These are phyloP conservation scores for Anolis sagrei DNA, from an alignment of 2,113 vertebrate genomes.

Conservation along the genomic window DNA sequence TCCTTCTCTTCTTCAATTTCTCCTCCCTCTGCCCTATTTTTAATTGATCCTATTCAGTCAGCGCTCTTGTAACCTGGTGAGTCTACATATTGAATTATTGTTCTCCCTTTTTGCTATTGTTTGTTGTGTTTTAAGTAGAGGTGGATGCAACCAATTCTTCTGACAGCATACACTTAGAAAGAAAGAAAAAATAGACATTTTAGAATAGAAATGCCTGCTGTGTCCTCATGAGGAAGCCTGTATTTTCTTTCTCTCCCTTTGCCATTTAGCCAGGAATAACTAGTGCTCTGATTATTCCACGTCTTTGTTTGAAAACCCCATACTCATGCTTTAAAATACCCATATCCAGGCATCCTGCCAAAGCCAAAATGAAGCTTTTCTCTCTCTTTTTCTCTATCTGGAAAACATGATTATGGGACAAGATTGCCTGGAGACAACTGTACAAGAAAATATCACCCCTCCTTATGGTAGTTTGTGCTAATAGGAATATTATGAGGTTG, in stretches of 20 bases:
- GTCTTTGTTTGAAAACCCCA: slow-evolving; percentile 41
- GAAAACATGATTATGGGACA: slow-evolving; percentile 37
- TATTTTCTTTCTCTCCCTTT: background rate
- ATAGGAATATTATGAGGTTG: background rate
- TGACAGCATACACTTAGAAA: background rate
- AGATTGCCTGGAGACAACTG: slow-evolving; percentile 38
- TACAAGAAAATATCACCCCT: slow-evolving; percentile 29
- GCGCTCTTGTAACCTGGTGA: background rate
- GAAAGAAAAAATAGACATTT: background rate
- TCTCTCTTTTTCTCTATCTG: background rate
- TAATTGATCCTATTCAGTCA: background rate
- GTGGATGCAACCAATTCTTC: background rate
- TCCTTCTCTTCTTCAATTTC: background rate
- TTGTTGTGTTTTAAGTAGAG: background rate
- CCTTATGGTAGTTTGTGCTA: slow-evolving; percentile 8
- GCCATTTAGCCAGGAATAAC: background rate
- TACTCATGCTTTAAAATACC: slow-evolving; percentile 20
- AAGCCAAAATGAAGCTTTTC: background rate
- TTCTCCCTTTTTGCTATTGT: background rate
- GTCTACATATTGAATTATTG: background rate
- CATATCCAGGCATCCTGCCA: slow-evolving; percentile 18
- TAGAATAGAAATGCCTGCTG: background rate
- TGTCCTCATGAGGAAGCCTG: background rate
- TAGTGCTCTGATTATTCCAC: slow-evolving; percentile 6
- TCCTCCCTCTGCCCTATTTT: background rate